A percentile compares a stretch with the other conserved stretches of the same genome.
Evolutionary conservation across 1,140 invertebrate genomes (phyloP).

Genomic region (Protaetia brevitarsis): DNA sequence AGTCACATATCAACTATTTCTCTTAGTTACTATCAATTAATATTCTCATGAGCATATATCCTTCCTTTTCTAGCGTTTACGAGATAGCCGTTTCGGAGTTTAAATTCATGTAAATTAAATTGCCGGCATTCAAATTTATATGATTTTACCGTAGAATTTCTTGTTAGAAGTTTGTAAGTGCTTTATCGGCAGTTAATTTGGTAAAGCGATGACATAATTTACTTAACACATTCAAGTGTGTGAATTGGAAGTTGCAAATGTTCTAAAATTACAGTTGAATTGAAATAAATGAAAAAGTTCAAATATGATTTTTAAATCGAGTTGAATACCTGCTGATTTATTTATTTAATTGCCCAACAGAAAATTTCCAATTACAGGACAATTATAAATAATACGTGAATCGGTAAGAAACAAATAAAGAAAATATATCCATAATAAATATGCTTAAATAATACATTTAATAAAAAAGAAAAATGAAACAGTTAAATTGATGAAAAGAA

Average conservation of each 20-base stretch:
- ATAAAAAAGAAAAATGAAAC: no score
- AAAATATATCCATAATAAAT: no score
- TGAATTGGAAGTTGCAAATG: not conserved
- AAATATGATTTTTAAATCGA: no score
- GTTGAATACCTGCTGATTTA: no score
- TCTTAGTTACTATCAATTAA: constrained; percentile 9
- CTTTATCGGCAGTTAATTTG: not conserved
- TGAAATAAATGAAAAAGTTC: not conserved
- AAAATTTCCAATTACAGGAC: no score
- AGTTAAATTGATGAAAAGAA: no score
- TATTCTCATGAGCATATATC: not conserved
- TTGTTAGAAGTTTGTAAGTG: not conserved
- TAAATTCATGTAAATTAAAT: constrained; percentile 14
- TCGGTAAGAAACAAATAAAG: no score
- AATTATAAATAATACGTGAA: no score
- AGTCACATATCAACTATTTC: constrained; percentile 10
- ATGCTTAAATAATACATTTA: no score
- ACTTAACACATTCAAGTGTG: not conserved
- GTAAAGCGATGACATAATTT: not conserved
- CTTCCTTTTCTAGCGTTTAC: not conserved
- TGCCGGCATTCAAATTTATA: constrained; percentile 8
- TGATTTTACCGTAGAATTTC: not conserved
- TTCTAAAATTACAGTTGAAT: not conserved
- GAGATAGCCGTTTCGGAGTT: not conserved
- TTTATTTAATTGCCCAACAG: no score